Evolutionary conservation across 2,113 vertebrate species (phyloP), one percentile per base, ranked within the genome.

Genomic region (Chiloscyllium plagiosum): DNA sequence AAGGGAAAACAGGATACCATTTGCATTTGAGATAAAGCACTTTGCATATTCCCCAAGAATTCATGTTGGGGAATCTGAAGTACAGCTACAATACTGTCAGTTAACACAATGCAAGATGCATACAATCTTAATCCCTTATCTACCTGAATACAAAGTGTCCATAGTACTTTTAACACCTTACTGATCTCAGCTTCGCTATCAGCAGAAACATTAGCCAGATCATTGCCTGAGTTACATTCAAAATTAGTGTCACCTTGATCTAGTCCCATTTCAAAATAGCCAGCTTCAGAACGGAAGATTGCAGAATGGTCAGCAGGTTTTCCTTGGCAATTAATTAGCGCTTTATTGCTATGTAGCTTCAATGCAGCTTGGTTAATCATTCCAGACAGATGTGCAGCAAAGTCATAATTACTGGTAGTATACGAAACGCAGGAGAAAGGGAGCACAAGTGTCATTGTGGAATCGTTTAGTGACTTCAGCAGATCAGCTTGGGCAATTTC

Each of bases 251-350:
- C 97, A 96, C 97, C 96, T 96, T 98, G 97, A 0, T 98, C 98
- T 90, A 98, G 98, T 52, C 98, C 98, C 98, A 99, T 99, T 97
- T 99, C 99, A 96, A 99, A 99, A 97, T 99, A 99, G 33, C 99
- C 98, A 95, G 98, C 98, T 96, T 98, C 98, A 42, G 98, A 97
- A 29, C 96, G 96, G 94, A 94, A 66, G 61, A 47, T 47, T 96
- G 89, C 96, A 24, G 96, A 96, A 96, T 96, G 96, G 20, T 2
- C 95, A 0, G 0, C 86, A 96, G 96, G 94, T 96, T 93, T 97
- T 96, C 96, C 97, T 96, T 96, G 96, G 92, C 65, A 96, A 96
- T 97, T 97, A 0, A 92, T 96, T 68, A 97, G 96, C 13, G 96
- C 68, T 42, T 97, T 96, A 96, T 96, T 97, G 96, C 78, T 66